Base-by-base conservation (phyloP, 2,113 vertebrate species). In the Neoarius graeffei region DNA sequence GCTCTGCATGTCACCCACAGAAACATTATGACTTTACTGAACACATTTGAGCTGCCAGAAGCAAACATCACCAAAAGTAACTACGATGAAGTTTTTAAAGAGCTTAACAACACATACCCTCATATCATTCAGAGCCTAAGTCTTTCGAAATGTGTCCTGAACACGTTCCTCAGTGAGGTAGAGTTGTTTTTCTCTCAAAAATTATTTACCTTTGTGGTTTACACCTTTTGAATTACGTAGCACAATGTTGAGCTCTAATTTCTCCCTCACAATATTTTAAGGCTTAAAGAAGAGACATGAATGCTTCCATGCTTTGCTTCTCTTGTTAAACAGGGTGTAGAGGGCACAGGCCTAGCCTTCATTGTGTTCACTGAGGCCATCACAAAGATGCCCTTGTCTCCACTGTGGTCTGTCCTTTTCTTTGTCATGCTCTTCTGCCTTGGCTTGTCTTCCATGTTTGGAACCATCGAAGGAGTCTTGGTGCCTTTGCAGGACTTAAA, bases 291-390 rank as follows among this genome's bases (percentile, higher is more conserved):
- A 48, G 8, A 10, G 10, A 77, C 9, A 13, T n/a, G 14, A 52
- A 52, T 52, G 0, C 3, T 52, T 76, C 3, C 20, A 52, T 76
- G 19, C 23, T 54, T n/a, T 35, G n/a, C 9, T 81, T 79, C 15
- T 59, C 5, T 59, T 9, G 27, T 60, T 85, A 57, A 23, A 71
- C 92, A 99, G 98, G 97, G 97, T 30, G 97, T 97, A 54, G 96
- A 98, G 94, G 97, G 97, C 91, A 98, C 97, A 0, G 98, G 97
- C n/a, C 91, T 99, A 56, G 97, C 97, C 71, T 99, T 98, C 91
- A 99, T 99, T 83, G 96, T 97, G 86, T 98, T 99, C 94, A 99
- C 97, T 0, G 98, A 99, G 90, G 97, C 97, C 57, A 97, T 98
- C 92, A 99, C 97, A 85, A 98, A 96, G 94, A 98, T 99, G 97